Conservation (phyloP, 2,888 invertebrate species). For the Ormyrus nitidulus region DNA sequence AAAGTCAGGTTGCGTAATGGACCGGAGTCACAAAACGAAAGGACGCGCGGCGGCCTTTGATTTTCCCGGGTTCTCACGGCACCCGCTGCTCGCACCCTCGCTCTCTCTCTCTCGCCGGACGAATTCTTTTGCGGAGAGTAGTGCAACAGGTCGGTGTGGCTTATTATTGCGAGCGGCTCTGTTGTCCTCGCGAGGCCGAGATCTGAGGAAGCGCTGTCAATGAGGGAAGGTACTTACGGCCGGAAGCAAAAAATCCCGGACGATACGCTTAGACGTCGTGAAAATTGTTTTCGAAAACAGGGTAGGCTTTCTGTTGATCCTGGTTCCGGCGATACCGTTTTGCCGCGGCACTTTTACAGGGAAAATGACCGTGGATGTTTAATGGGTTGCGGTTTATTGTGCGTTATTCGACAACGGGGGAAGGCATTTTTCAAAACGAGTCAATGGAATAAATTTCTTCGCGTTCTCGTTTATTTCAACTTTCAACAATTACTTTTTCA, state of each 20-base stretch:
- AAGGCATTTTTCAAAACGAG: too few relatives aligned
- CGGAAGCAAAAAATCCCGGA: constrained; percentile 47
- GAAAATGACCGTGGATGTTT: background rate
- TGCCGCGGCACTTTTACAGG: too few relatives aligned
- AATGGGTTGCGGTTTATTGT: background rate
- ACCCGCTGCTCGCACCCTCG: constrained; percentile 60
- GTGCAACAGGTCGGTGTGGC: constrained; percentile 38
- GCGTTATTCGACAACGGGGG: too few relatives aligned
- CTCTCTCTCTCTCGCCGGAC: constrained; percentile 24
- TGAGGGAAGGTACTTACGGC: constrained; percentile 30
- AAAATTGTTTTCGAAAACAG: constrained; percentile 54
- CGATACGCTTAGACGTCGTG: constrained; percentile 32
- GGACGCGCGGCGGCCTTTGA: constrained; percentile 69
- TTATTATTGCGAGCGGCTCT: constrained; percentile 29
- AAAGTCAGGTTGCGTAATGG: constrained; percentile 72
- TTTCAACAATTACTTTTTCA: too few relatives aligned
- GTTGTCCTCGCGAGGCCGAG: background rate
- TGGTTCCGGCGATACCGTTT: constrained; percentile 1
- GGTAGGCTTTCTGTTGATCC: background rate
- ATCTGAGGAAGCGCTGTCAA: constrained; percentile 42
- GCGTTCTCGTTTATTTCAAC: too few relatives aligned
- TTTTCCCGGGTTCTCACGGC: constrained; percentile 69
- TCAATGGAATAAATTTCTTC: too few relatives aligned
- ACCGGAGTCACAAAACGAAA: constrained; percentile 66
- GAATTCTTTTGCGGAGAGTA: background rate